Base-by-base conservation (phyloP, 2,797 vertebrate genomes). In the Lepus oiostolus region DNA sequence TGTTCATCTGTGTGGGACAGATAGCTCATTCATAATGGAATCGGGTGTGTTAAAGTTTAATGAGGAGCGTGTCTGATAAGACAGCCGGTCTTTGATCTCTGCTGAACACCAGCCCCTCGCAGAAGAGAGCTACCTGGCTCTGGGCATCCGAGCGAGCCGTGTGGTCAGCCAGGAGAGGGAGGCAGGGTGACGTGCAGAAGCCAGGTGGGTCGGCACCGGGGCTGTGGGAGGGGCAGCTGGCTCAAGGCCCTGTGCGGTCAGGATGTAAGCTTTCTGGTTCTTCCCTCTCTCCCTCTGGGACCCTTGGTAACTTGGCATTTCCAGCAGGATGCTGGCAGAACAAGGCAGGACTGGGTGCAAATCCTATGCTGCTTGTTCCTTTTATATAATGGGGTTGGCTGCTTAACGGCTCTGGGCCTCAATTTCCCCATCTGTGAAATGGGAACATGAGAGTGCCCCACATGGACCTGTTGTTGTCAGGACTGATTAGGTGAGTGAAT, bases 41-140 rank as follows among this genome's bases (percentile, higher is more conserved):
- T 94, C 86, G 32, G 91, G 86, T 74, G 95, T 11, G 32, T 97
- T 92, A 97, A 98, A 92, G 74, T 96, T 96, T 97, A 82, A 52
- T 87, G 85, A 75, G 88, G 67, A 85, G 32, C 26, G 52, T 91
- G 97, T 97, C 97, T 97, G 84, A 96, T 95, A 92, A 94, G 90
- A 60, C 2, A 0, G 88, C 74, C 79, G 50, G 85, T 88, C 88
- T 97, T 96, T 97, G 96, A 96, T 97, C 92, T 96, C 84, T 84
- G 71, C 35, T 63, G 91, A 86, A 28, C 0, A 7, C 58, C 10
- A 42, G 47, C 68, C 81, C 32, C 93, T 95, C 1, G 0, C n/a
- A 75, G 60, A 93, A 90, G 81, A 92, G 16, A 10, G 26, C 83
- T 93, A 84, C 90, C 60, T 58, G 62, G 76, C 83, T 77, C 38